Evolutionary conservation across 1,140 invertebrate species (phyloP).

Genomic region (Eupristina koningsbergeri): DNA sequence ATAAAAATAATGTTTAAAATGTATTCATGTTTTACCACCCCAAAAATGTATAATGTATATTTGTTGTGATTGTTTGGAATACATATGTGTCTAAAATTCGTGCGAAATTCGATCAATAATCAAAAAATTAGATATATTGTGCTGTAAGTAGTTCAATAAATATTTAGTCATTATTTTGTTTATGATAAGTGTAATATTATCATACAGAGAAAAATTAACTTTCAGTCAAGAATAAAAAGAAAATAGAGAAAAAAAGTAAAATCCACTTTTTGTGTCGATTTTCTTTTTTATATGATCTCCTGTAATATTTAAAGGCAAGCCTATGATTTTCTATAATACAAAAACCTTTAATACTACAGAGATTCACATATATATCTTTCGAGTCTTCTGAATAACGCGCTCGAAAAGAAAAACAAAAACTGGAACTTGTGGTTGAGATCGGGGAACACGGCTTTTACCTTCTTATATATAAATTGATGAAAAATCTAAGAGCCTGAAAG

Average conservation of each 20-base stretch:
- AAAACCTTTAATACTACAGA: conserved; percentile 7
- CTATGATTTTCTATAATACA: no score
- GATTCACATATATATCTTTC: no score
- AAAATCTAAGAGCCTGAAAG: conserved; percentile 11
- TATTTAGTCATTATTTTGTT: no score
- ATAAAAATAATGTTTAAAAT: no score
- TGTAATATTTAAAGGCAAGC: no score
- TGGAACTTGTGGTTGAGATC: neutral
- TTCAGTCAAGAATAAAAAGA: neutral
- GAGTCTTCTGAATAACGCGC: neutral
- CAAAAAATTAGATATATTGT: no score
- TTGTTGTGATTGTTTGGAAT: no score
- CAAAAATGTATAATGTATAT: no score
- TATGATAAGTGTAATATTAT: neutral
- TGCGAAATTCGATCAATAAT: no score
- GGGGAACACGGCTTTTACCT: neutral
- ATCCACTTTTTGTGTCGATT: neutral
- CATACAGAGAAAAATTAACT: conserved; percentile 26
- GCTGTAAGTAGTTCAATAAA: no score
- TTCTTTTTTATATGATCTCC: conserved; percentile 7
- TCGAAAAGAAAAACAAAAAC: neutral
- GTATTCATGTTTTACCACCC: no score
- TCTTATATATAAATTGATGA: conserved; percentile 8
- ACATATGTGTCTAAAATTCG: no score
- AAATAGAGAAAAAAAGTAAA: neutral